A percentile compares a stretch with the other conserved stretches of the same genome.
These are phyloP conservation scores for Pissodes strobi DNA, from an alignment of 1,140 invertebrate species.

Conservation along the genomic window DNA sequence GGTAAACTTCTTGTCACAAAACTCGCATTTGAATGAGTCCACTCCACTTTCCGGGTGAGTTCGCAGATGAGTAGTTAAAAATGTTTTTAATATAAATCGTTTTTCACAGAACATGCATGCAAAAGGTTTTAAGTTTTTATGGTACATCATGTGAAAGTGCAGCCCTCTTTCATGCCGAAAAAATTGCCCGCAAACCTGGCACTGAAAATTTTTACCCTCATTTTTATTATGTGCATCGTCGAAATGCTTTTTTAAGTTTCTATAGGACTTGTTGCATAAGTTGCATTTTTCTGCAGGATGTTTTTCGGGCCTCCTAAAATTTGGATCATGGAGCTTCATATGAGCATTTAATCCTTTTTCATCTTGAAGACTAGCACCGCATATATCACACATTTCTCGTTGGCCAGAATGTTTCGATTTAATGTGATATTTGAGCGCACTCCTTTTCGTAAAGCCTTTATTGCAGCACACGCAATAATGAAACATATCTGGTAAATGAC, in stretches of 20 bases:
- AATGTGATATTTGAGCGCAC: no score
- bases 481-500: no score
- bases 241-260: constrained; percentile 5
- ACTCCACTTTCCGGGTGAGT: constrained; percentile 22
- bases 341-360: constrained; percentile 55
- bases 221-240: constrained; percentile 66
- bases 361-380: constrained; percentile 57
- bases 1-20: constrained; percentile 64
- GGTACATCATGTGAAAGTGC: constrained; percentile 65
- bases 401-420: no score
- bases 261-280: constrained; percentile 28
- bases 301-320: no score
- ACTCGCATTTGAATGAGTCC: constrained; percentile 54
- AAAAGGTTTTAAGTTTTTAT: constrained; percentile 77
- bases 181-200: constrained; percentile 67
- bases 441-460: no score
- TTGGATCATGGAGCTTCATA: constrained; percentile 54
- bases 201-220: constrained; percentile 76
- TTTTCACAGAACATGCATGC: constrained; percentile 72
- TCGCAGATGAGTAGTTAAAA: constrained; percentile 69
- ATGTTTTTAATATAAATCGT: constrained; percentile 65
- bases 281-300: constrained; percentile 22
- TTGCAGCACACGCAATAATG: no score
- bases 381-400: constrained; percentile 50
- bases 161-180: constrained; percentile 67